phyloP scores from a whole-genome alignment of 2,797 vertebrate species.

The Sebastolobus alascanus region DNA sequence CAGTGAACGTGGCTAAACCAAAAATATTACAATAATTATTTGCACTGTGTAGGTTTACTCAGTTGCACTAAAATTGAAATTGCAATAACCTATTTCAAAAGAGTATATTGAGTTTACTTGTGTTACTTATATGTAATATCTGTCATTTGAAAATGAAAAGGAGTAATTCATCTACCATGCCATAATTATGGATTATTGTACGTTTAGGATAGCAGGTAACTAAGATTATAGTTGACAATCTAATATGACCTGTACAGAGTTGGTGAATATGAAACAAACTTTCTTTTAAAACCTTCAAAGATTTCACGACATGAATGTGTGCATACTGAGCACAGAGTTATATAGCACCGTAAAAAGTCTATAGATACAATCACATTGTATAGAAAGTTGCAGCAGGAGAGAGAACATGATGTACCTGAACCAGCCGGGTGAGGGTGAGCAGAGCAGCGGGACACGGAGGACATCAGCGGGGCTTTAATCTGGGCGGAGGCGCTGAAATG shows the following conservation, averaged over 20 bases:
- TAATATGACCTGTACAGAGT: not conserved
- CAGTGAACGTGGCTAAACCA: not conserved
- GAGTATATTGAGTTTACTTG: not conserved
- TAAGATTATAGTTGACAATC: not conserved
- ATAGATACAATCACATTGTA: not conserved
- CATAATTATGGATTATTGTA: not conserved
- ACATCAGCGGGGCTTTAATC: not conserved
- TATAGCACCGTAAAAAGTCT: not conserved
- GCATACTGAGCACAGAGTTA: not conserved
- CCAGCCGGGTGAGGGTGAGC: not conserved
- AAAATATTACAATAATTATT: not conserved
- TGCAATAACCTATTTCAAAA: too few relatives aligned
- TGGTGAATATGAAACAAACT: not conserved
- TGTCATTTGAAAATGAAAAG: not conserved
- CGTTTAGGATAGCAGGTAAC: not conserved
- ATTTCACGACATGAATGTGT: not conserved
- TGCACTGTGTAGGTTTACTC: not conserved
- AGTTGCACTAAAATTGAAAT: rapidly evolving
- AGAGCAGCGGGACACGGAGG: not conserved
- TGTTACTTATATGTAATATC: not conserved
- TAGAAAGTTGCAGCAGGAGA: not conserved
- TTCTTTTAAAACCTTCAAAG: not conserved
- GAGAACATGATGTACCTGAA: conserved; percentile 14
- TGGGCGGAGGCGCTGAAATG: conserved; percentile 2
- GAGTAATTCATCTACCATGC: not conserved